Conservation (phyloP, 2,113 vertebrate species). For the Lepisosteus osseus region DNA sequence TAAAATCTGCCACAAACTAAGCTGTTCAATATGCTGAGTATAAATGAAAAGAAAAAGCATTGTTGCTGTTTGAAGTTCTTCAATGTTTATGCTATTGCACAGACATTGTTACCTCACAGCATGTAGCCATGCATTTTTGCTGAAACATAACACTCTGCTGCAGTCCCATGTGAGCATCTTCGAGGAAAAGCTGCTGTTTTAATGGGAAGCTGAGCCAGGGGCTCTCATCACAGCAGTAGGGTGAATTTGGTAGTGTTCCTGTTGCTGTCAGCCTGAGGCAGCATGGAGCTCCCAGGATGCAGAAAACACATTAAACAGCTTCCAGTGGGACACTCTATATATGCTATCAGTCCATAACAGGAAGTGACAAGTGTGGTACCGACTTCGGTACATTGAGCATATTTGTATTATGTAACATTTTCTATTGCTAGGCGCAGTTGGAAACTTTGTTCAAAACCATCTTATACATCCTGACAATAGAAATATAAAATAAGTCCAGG, state of each 20-base stretch:
- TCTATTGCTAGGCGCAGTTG: too few species aligned
- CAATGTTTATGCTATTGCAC: background rate
- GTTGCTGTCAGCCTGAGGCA: background rate
- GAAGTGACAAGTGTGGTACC: too few species aligned
- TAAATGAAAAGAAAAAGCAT: background rate
- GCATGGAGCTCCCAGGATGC: background rate
- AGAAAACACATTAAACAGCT: background rate
- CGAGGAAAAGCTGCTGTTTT: background rate
- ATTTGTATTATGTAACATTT: too few species aligned
- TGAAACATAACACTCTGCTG: background rate
- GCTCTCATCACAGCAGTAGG: background rate
- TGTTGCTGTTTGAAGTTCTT: background rate
- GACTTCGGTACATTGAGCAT: too few species aligned
- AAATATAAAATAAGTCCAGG: too few species aligned
- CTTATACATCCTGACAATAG: too few species aligned
- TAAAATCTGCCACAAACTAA: background rate
- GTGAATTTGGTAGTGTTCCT: too few species aligned
- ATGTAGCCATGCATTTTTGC: background rate
- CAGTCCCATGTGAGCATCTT: background rate
- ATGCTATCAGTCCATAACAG: too few species aligned
- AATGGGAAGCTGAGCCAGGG: background rate
- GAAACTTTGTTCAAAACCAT: too few species aligned
- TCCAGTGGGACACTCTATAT: background rate
- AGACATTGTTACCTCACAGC: background rate
- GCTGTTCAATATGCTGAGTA: background rate